Evolutionary conservation across 1,140 invertebrate genomes (phyloP).

Genomic region (Adoxophyes honmai): DNA sequence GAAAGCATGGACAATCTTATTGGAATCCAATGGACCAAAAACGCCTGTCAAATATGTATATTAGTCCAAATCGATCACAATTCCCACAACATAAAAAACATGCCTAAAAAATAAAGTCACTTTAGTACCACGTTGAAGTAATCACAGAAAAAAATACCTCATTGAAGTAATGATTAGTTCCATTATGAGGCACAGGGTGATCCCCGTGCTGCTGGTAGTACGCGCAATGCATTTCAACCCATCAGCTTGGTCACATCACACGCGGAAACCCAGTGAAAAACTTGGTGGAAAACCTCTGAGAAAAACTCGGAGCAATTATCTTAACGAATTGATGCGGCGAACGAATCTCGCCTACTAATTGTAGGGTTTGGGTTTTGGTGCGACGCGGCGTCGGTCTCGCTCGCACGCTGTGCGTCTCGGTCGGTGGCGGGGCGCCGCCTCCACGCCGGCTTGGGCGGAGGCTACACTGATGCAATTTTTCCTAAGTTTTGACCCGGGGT

Average conservation of each 20-base stretch:
- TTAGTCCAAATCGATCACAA: too few relatives aligned
- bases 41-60: too few relatives aligned
- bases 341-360: constrained; percentile 74
- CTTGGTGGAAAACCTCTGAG: constrained; percentile 21
- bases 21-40: too few relatives aligned
- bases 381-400: constrained; percentile 30
- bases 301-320: constrained; percentile 62
- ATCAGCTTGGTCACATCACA: constrained; percentile 44
- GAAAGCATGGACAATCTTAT: too few relatives aligned
- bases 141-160: constrained; percentile 46
- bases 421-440: constrained; percentile 58
- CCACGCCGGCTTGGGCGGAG: constrained; percentile 57
- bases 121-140: too few relatives aligned
- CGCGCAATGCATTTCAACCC: constrained; percentile 68
- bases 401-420: constrained; percentile 31
- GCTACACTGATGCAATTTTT: constrained; percentile 26
- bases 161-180: constrained; percentile 66
- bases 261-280: constrained; percentile 25
- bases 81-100: too few relatives aligned
- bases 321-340: constrained; percentile 69
- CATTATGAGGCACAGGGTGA: constrained; percentile 61
- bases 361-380: constrained; percentile 55
- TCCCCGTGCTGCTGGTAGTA: constrained; percentile 68
- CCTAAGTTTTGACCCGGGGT: neutral
- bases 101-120: too few relatives aligned